Conservation (phyloP, 2,113 vertebrate genomes). For the Silurus asotus region DNA sequence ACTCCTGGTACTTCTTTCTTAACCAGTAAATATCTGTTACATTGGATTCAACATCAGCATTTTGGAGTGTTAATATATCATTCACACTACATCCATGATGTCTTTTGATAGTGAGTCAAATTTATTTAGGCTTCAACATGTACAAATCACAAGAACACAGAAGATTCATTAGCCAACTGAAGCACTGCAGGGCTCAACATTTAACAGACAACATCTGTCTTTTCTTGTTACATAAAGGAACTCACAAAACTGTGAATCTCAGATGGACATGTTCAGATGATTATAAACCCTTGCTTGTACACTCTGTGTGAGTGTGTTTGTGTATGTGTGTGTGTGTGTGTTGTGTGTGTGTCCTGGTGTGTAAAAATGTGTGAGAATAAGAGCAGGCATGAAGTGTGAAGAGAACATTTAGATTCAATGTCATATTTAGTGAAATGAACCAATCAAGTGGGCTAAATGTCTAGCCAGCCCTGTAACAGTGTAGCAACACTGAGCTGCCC, state of each 20-base stretch:
- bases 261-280: constrained; percentile 33
- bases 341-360: background rate
- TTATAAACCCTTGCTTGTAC: background rate
- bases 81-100: background rate
- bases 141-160: constrained; percentile 24
- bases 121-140: constrained; percentile 18
- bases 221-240: constrained; percentile 44
- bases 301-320: background rate
- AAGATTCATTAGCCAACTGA: constrained; percentile 40
- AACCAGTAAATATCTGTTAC: background rate
- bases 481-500: background rate
- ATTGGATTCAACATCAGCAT: background rate
- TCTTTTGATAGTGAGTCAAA: background rate
- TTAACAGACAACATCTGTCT: constrained; percentile 45
- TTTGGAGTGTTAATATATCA: constrained; percentile 11
- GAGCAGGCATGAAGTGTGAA: background rate
- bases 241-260: constrained; percentile 13
- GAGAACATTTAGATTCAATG: background rate
- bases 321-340: background rate
- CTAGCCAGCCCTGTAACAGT: background rate
- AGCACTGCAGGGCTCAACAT: constrained; percentile 35
- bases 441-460: background rate
- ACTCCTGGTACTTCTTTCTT: background rate
- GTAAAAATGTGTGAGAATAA: background rate
- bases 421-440: background rate